phyloP scores from a whole-genome alignment of 2,797 vertebrate species.

The Mormyrops attenuatus region DNA sequence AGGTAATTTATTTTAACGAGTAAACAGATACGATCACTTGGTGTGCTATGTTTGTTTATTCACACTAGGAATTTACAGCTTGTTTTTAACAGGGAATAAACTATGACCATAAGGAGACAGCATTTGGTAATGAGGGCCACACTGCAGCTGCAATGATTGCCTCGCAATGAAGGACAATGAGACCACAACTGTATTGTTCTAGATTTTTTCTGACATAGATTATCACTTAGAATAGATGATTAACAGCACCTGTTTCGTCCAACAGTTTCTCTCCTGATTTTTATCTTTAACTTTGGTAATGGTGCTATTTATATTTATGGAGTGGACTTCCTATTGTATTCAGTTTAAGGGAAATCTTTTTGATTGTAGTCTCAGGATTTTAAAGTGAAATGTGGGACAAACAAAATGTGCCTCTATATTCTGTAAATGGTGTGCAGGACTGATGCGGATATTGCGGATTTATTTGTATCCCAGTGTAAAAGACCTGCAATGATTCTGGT shows the following conservation, averaged over 20 bases:
- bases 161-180: not conserved
- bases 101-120: not conserved
- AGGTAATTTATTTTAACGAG: not conserved
- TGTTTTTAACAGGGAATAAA: not conserved
- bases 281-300: not conserved
- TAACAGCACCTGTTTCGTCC: not conserved
- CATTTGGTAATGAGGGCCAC: not conserved
- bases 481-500: not conserved
- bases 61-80: not conserved
- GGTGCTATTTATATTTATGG: not conserved
- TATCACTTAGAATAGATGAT: not conserved
- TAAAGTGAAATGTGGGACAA: not conserved
- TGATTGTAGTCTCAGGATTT: not conserved
- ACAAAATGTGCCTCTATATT: not conserved
- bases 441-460: not conserved
- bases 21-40: not conserved
- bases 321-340: not conserved
- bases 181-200: not conserved
- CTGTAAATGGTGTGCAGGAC: not conserved
- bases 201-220: not conserved
- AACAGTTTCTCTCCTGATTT: not conserved
- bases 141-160: not conserved
- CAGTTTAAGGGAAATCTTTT: not conserved
- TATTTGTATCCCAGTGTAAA: not conserved
- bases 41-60: not conserved